These are phyloP conservation scores for Belgica antarctica DNA, from an alignment of 2,888 invertebrate species.

Conservation along the genomic window DNA sequence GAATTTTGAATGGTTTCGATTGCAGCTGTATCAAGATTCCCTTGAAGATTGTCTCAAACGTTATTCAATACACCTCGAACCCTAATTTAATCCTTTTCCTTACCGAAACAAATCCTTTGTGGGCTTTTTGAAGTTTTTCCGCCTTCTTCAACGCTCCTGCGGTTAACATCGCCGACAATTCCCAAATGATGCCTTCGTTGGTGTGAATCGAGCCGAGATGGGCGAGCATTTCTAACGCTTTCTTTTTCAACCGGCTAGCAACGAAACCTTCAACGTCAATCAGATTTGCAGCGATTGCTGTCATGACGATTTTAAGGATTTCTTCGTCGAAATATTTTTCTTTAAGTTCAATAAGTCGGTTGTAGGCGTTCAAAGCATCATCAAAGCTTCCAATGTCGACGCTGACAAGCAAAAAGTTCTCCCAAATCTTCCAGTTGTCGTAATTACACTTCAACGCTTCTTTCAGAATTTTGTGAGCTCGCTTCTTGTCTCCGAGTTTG, in stretches of 20 bases:
- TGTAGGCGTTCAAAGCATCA: slow-evolving; percentile 80
- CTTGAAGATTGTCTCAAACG: slow-evolving; percentile 27
- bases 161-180: slow-evolving; percentile 72
- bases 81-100: not conserved
- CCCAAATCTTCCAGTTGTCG: slow-evolving; percentile 93
- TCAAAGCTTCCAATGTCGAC: slow-evolving; percentile 82
- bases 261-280: slow-evolving; percentile 63
- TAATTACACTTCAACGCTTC: slow-evolving; percentile 91
- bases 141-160: slow-evolving; percentile 61
- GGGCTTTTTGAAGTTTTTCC: slow-evolving; percentile 75
- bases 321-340: slow-evolving; percentile 74
- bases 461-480: slow-evolving; percentile 79
- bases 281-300: slow-evolving; percentile 64
- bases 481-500: slow-evolving; percentile 77
- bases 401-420: slow-evolving; percentile 86
- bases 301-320: slow-evolving; percentile 70
- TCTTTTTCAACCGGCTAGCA: slow-evolving; percentile 52
- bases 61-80: slow-evolving; percentile 16
- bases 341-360: slow-evolving; percentile 81
- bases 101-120: slow-evolving; percentile 62
- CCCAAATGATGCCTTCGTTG: slow-evolving; percentile 75
- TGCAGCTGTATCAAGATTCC: slow-evolving; percentile 51
- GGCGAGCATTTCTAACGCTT: slow-evolving; percentile 50
- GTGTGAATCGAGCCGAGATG: slow-evolving; percentile 56
- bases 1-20: too few species aligned